Conservation (phyloP, 1,140 invertebrate genomes). For the Cotesia typhae region DNA sequence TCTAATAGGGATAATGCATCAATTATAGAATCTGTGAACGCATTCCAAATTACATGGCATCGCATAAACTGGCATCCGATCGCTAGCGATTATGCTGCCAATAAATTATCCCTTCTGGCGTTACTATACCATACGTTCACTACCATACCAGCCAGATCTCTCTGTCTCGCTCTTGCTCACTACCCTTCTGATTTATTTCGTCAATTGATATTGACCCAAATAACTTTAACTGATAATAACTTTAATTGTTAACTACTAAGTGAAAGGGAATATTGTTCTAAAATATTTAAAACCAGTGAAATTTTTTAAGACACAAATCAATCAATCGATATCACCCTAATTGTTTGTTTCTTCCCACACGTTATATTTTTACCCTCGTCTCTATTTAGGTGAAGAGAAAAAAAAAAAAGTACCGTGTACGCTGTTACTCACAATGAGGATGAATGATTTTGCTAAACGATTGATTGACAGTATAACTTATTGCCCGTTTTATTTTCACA, state of each 20-base stretch:
- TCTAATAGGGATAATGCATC: constrained; percentile 58
- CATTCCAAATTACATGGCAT: constrained; percentile 47
- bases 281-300: constrained; percentile 8
- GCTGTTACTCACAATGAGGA: constrained; percentile 15
- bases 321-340: constrained; percentile 45
- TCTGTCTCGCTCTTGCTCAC: background rate
- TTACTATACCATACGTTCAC: constrained; percentile 22
- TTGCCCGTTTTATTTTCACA: too few relatives aligned
- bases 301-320: constrained; percentile 35
- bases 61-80: constrained; percentile 53
- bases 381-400: background rate
- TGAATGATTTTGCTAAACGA: constrained; percentile 34
- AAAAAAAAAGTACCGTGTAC: constrained; percentile 1
- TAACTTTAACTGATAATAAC: too few relatives aligned
- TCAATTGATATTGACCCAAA: too few relatives aligned
- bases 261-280: too few relatives aligned
- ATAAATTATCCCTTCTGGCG: constrained; percentile 53
- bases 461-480: constrained; percentile 37
- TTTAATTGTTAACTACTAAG: background rate
- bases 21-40: constrained; percentile 58
- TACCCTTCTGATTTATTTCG: too few relatives aligned
- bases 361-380: background rate
- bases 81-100: constrained; percentile 56
- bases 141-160: constrained; percentile 3
- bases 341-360: constrained; percentile 25